Conservation (phyloP, 2,113 vertebrate genomes). For the Ageneiosus marmoratus region DNA sequence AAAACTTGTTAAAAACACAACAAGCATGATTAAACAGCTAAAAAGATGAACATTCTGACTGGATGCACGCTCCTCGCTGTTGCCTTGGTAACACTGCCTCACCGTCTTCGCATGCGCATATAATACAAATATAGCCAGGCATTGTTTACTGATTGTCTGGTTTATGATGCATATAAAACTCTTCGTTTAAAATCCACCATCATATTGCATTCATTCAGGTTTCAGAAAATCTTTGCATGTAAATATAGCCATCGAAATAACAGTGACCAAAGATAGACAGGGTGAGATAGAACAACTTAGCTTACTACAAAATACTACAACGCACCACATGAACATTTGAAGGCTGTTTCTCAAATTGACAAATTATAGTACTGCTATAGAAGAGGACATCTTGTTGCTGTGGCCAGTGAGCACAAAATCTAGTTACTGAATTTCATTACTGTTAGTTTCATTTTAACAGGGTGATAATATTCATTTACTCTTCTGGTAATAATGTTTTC, state of each 20-base stretch:
- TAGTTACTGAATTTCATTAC: background rate
- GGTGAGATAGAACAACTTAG: background rate
- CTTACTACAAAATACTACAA: background rate
- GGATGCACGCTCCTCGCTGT: background rate
- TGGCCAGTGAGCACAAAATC: background rate
- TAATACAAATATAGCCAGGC: background rate
- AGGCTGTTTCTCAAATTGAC: background rate
- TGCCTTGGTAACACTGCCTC: constrained; percentile 9
- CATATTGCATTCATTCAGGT: background rate
- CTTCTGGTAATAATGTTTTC: background rate
- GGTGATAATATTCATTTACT: background rate
- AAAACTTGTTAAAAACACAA: constrained; percentile 2
- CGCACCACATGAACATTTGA: background rate
- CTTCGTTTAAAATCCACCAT: background rate
- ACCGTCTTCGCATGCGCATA: background rate
- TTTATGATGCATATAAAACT: background rate
- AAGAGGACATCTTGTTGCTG: background rate
- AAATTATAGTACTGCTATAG: background rate
- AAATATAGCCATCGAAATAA: background rate
- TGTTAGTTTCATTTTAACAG: background rate
- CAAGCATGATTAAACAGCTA: constrained; percentile 2
- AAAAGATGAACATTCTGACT: background rate
- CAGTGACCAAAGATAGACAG: background rate
- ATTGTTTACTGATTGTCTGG: background rate
- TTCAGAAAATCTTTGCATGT: background rate